Evolutionary conservation across 1,140 invertebrate genomes (phyloP).

Genomic region (Papilio xuthus): DNA sequence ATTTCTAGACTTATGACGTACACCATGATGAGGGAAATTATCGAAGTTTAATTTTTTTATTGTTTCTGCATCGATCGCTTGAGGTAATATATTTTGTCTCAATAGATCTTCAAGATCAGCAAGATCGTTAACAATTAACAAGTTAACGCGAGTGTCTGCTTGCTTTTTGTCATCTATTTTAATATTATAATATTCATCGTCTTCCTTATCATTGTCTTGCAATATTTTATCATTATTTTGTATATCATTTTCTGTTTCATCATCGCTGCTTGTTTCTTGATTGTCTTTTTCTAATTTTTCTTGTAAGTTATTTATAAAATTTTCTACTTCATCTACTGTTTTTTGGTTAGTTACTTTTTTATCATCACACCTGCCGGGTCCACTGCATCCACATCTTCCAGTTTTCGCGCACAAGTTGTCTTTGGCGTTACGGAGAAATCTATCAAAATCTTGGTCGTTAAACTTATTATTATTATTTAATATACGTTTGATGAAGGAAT

Average conservation of each 20-base stretch:
- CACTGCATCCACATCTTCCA: conserved; percentile 38
- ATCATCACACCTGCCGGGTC: conserved; percentile 24
- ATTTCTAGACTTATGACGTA: background rate
- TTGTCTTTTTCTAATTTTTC: conserved; percentile 20
- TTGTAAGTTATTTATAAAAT: conserved; percentile 31
- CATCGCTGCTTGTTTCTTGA: background rate
- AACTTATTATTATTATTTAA: conserved; percentile 1
- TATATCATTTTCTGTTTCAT: background rate
- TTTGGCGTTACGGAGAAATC: conserved; percentile 3
- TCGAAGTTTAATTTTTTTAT: conserved; percentile 6
- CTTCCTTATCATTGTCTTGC: background rate
- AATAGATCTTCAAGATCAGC: conserved; percentile 12
- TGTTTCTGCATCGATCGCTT: conserved; percentile 11
- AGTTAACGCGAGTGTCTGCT: background rate
- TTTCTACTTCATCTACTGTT: conserved; percentile 36
- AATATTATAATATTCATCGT: conserved; percentile 26
- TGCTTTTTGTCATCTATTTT: conserved; percentile 11
- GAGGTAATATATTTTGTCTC: conserved; percentile 8
- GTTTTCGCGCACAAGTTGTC: conserved; percentile 31
- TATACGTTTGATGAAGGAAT: conserved; percentile 1
- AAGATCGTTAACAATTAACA: conserved; percentile 16
- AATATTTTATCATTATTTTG: background rate
- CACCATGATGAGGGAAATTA: conserved; percentile 7
- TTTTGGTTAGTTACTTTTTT: background rate
- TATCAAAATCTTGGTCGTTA: conserved; percentile 20